These are phyloP conservation scores for Manacus vitellinus DNA, from an alignment of 2,113 vertebrate genomes.

Conservation along the genomic window DNA sequence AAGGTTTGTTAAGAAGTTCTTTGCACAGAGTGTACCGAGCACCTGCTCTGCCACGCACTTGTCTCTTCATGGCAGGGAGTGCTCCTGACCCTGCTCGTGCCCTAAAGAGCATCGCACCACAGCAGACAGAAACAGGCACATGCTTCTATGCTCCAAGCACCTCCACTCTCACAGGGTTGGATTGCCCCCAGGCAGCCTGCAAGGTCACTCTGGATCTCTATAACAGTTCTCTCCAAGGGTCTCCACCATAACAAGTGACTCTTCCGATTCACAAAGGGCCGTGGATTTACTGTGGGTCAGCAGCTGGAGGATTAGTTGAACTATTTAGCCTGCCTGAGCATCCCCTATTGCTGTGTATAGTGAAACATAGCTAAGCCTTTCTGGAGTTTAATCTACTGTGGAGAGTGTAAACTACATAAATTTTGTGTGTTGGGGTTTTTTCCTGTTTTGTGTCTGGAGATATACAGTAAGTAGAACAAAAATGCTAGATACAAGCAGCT, in stretches of 20 bases:
- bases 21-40: accelerated
- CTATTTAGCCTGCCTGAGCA: not conserved
- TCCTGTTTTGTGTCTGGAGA: not conserved
- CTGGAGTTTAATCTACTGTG: not conserved
- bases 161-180: not conserved
- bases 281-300: not conserved
- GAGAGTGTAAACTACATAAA: not conserved
- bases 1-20: not conserved
- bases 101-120: accelerated
- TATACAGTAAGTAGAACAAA: not conserved
- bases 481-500: not conserved
- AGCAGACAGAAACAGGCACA: not conserved
- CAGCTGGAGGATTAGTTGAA: not conserved
- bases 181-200: not conserved
- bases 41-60: accelerated
- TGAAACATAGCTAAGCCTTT: not conserved
- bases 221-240: not conserved
- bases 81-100: not conserved
- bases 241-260: not conserved
- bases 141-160: not conserved
- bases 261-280: not conserved
- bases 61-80: not conserved
- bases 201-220: not conserved
- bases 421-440: not conserved
- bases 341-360: not conserved